Percentiles rank a stretch among this genome's conserved stretches.
Conservation (phyloP, 2,797 vertebrate genomes). For the Pangasius larnaudii region DNA sequence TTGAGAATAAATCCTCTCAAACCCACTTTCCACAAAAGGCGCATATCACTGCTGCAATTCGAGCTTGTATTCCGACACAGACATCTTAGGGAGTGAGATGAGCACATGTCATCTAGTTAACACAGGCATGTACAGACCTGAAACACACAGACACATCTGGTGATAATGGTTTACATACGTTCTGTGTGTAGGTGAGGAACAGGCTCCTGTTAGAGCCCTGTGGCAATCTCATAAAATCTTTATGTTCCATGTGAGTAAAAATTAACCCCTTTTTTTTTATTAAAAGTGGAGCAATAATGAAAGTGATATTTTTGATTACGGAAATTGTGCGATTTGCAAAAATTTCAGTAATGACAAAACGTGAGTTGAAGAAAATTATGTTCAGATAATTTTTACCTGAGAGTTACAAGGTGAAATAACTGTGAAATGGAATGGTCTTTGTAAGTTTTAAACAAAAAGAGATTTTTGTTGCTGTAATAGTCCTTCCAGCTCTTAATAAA, state of each 20-base stretch:
- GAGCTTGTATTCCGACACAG: slow-evolving; percentile 1
- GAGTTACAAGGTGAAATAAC: background rate
- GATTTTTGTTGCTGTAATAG: background rate
- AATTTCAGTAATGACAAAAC: background rate
- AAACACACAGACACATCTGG: slow-evolving; percentile 24
- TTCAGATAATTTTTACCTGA: background rate
- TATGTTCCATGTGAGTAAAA: background rate
- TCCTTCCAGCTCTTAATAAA: background rate
- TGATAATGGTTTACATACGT: slow-evolving; percentile 36
- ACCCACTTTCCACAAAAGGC: background rate
- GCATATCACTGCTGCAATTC: background rate
- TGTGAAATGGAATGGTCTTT: background rate
- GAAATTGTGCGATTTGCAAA: background rate
- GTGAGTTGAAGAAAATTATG: too few relatives aligned
- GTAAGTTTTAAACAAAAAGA: background rate
- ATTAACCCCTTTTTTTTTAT: background rate
- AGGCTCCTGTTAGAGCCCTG: slow-evolving; percentile 23
- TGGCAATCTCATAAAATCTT: background rate
- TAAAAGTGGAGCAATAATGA: background rate
- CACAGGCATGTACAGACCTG: slow-evolving; percentile 16
- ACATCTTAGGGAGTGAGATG: background rate
- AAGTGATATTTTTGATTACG: background rate
- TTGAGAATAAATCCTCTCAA: slow-evolving; percentile 5
- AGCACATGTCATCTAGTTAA: slow-evolving; percentile 2
- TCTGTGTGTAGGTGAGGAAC: background rate